Evolutionary conservation across 2,113 vertebrate genomes (phyloP).

Genomic region (Syrrhaptes paradoxus): DNA sequence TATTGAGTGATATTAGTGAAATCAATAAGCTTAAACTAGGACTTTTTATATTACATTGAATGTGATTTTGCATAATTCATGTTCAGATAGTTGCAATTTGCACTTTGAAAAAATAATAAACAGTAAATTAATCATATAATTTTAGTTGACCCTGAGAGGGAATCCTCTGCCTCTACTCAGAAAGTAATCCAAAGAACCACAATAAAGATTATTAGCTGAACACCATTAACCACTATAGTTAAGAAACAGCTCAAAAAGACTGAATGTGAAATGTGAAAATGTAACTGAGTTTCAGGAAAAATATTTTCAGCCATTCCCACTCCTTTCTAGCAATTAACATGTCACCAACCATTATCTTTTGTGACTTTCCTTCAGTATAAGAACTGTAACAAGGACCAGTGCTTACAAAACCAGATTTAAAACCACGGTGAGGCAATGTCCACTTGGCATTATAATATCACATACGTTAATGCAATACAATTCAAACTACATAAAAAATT

Average conservation of each 20-base stretch:
- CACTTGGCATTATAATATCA: not conserved
- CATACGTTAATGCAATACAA: not conserved
- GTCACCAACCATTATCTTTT: not conserved
- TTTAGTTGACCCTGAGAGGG: not conserved
- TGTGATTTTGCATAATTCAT: conserved; percentile 36
- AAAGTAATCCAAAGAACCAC: not conserved
- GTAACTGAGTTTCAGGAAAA: not conserved
- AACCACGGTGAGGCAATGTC: not conserved
- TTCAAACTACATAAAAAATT: not conserved
- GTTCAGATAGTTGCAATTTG: not conserved
- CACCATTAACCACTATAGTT: not conserved
- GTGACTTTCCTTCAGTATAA: not conserved
- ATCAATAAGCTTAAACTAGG: conserved; percentile 30
- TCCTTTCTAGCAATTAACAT: not conserved
- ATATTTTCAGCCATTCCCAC: not conserved
- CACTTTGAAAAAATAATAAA: conserved; percentile 45
- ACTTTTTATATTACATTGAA: not conserved
- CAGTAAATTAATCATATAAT: conserved; percentile 13
- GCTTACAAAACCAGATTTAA: not conserved
- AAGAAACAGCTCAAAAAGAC: not conserved
- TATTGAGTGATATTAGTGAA: conserved; percentile 17
- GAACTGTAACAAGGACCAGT: not conserved
- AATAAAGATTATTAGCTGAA: not conserved
- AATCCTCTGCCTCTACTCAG: not conserved
- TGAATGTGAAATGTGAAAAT: not conserved